These are phyloP conservation scores for Gallinago stenura DNA, from an alignment of 2,797 vertebrate species.

Conservation along the genomic window DNA sequence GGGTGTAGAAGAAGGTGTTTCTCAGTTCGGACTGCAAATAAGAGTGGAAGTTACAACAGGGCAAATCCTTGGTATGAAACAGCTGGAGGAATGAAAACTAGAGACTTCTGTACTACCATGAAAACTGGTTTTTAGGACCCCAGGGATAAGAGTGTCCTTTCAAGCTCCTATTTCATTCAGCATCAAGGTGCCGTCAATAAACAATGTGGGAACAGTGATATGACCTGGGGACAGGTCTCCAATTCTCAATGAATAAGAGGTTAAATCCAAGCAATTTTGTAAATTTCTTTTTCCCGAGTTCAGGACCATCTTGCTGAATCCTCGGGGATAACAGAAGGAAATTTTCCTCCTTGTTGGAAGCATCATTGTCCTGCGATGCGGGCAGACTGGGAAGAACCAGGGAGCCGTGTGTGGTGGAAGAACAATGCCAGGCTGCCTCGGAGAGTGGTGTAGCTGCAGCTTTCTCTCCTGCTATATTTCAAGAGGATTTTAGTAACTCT, in stretches of 20 bases:
- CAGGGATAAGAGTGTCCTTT: neutral
- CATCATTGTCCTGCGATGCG: neutral
- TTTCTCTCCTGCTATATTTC: slow-evolving; percentile 42
- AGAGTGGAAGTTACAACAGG: neutral
- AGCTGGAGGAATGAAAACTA: neutral
- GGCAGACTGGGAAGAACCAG: neutral
- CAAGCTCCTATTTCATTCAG: neutral
- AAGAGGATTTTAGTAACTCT: slow-evolving; percentile 56
- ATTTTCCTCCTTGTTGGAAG: neutral
- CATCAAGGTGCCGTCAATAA: neutral
- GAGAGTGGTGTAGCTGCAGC: neutral
- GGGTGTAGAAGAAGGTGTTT: neutral
- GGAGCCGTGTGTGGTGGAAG: neutral
- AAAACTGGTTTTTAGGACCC: neutral
- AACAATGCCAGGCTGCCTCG: neutral
- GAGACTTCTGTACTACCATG: neutral
- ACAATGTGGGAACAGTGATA: neutral
- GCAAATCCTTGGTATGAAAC: neutral
- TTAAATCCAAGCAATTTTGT: neutral
- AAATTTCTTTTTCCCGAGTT: neutral
- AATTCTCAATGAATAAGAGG: neutral
- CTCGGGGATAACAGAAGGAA: neutral
- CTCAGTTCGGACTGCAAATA: neutral
- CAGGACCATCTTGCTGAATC: neutral
- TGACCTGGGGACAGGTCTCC: neutral